A percentile compares a stretch with the other conserved stretches of the same genome.
phyloP scores from a whole-genome alignment of 2,113 vertebrate species.

The Perca schrenkii region DNA sequence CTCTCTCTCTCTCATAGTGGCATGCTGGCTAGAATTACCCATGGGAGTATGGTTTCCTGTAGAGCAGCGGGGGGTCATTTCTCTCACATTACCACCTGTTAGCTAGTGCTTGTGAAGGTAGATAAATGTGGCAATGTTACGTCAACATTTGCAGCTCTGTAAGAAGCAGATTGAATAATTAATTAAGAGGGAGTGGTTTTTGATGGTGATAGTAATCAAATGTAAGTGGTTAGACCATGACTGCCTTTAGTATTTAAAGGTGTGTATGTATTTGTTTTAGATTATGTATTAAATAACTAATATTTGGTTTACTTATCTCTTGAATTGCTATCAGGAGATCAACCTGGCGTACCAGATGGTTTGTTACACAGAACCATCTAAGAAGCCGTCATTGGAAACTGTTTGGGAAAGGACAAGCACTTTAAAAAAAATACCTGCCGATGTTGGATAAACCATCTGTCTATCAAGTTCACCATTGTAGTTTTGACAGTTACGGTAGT shows the following conservation, averaged over 20 bases:
- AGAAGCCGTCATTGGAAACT: too few relatives aligned
- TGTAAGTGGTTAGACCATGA: not conserved
- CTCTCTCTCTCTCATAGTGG: conserved; percentile 1
- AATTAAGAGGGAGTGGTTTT: not conserved
- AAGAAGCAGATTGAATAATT: not conserved
- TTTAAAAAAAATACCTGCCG: too few relatives aligned
- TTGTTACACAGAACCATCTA: too few relatives aligned
- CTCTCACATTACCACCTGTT: conserved; percentile 72
- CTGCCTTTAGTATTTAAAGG: conserved; percentile 1
- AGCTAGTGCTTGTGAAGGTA: not conserved
- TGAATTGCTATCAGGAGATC: conserved; percentile 12
- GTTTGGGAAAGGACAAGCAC: too few relatives aligned
- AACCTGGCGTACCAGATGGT: too few relatives aligned
- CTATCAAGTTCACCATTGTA: too few relatives aligned
- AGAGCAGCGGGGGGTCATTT: conserved; percentile 39
- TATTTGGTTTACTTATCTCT: conserved; percentile 19
- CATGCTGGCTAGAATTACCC: conserved; percentile 62
- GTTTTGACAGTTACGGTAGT: too few relatives aligned
- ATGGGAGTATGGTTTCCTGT: conserved; percentile 73
- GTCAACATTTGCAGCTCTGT: not conserved
- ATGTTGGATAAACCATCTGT: too few relatives aligned
- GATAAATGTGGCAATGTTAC: not conserved
- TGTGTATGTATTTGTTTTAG: conserved; percentile 35
- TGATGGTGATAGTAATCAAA: not conserved
- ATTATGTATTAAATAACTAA: conserved; percentile 32